Evolutionary conservation across 2,888 invertebrate species (phyloP), one percentile per base, ranked within the genome.

Genomic region (Leptura quadrifasciata): DNA sequence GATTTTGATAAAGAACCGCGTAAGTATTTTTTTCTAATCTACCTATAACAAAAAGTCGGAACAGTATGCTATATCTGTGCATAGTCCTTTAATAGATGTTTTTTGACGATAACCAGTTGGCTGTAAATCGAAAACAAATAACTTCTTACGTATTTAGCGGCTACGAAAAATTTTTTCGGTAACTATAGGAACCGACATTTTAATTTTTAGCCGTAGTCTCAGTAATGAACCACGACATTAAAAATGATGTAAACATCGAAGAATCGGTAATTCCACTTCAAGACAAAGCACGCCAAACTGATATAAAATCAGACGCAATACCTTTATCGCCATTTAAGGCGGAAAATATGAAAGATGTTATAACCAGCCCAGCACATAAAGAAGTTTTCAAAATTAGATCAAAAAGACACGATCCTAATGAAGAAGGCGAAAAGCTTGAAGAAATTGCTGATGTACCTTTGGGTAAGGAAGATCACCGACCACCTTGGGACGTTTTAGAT

Each of bases 371-470:
- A 2, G 81, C 83, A 76, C 86, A 86, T 65, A 84, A 81, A 0
- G 86, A 86, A 72, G 82, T 85, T 4, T 86, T 86, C 71, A 83
- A 84, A 71, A 84, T 86, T 24, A 79, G 85, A 76, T 75, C 80
- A 3, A 86, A 81, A 78, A 75, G 84, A 73, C 74, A 80, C 10
- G 24, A n/a, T n/a, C 6, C 39, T 12, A 20, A 20, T 6, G 20
- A 55, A 4, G 52, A 12, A 12, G 17, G n/a, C 9, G 74, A 64
- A 17, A 31, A 77, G 58, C 61, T 60, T 0, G 31, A 0, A 4
- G 52, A 74, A 73, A 76, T 81, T 20, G 55, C 70, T 2, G 70
- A 77, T 27, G 64, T 71, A 15, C 71, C 75, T 20, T 58, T 74
- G 12, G 69, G 31, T 10, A 75, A 68, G 31, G 60, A 58, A 6